phyloP scores from a whole-genome alignment of 2,113 vertebrate genomes.

The Elanoides forficatus region DNA sequence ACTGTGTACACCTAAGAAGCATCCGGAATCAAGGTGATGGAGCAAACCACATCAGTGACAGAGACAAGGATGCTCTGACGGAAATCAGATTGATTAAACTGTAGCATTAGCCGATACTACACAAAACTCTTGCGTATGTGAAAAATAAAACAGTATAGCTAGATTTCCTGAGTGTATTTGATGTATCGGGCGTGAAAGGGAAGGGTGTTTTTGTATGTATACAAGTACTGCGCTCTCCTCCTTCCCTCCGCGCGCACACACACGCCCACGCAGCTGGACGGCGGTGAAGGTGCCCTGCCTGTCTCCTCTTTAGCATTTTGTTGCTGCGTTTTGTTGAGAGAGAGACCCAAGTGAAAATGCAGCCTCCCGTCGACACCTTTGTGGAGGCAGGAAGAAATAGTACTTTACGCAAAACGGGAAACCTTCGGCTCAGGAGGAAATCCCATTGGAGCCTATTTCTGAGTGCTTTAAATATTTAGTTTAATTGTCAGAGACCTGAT shows the following conservation, averaged over 20 bases:
- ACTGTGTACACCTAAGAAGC: neutral
- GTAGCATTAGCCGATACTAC: neutral
- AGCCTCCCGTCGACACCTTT: neutral
- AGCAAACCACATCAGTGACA: neutral
- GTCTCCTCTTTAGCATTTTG: neutral
- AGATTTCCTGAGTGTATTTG: neutral
- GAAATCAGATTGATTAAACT: neutral
- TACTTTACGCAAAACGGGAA: accelerated
- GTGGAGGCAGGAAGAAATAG: neutral
- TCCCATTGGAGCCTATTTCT: neutral
- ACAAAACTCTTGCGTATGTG: neutral
- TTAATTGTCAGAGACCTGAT: neutral
- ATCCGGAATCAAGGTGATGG: neutral
- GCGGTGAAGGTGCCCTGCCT: neutral
- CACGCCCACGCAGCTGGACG: neutral
- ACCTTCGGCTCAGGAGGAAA: neutral
- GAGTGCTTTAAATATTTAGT: neutral
- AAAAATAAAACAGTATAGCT: neutral
- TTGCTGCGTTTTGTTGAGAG: neutral
- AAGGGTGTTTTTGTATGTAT: neutral
- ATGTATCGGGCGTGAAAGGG: neutral
- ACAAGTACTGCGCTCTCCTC: neutral
- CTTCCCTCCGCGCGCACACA: neutral
- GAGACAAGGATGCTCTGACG: neutral
- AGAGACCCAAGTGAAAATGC: neutral